Evolutionary conservation across 2,113 vertebrate species (phyloP).

Genomic region (Thalassarche chlororhynchos): DNA sequence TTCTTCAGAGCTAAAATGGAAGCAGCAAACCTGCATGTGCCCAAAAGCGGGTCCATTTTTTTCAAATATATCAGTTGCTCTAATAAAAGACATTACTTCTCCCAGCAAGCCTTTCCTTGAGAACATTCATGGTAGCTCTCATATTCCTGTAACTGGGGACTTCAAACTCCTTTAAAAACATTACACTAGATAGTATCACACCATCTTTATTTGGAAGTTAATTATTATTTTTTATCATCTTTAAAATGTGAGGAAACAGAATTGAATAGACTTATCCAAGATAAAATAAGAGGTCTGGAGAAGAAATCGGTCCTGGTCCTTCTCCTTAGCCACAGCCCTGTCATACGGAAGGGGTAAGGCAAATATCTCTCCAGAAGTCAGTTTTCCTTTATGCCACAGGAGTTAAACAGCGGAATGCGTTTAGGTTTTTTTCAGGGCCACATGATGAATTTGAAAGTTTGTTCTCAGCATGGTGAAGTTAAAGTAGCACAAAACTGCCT

Average conservation of each 20-base stretch:
- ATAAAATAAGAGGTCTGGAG: conserved; percentile 32
- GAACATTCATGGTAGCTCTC: conserved; percentile 10
- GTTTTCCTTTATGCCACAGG: neutral
- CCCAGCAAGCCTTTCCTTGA: conserved; percentile 21
- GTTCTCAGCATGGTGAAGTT: neutral
- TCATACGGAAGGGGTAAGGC: neutral
- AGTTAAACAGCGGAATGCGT: neutral
- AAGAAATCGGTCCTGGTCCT: neutral
- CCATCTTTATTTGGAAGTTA: conserved; percentile 51
- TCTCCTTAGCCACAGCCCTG: neutral
- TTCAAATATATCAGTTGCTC: conserved; percentile 20
- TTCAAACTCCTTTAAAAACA: conserved; percentile 30
- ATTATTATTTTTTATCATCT: conserved; percentile 50
- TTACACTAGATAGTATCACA: conserved; percentile 28
- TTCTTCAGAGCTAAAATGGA: conserved; percentile 37
- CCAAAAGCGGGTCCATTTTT: neutral
- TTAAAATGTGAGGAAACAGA: conserved; percentile 51
- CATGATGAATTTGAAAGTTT: neutral
- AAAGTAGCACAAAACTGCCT: neutral
- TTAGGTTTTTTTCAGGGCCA: neutral
- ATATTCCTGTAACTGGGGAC: conserved; percentile 18
- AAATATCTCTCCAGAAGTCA: neutral
- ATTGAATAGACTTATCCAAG: conserved; percentile 2
- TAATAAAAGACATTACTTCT: conserved; percentile 52
- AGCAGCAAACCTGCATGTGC: conserved; percentile 4